Conservation (phyloP, 35 echinoderm and acorn worm species). For the Eucidaris tribuloides region DNA sequence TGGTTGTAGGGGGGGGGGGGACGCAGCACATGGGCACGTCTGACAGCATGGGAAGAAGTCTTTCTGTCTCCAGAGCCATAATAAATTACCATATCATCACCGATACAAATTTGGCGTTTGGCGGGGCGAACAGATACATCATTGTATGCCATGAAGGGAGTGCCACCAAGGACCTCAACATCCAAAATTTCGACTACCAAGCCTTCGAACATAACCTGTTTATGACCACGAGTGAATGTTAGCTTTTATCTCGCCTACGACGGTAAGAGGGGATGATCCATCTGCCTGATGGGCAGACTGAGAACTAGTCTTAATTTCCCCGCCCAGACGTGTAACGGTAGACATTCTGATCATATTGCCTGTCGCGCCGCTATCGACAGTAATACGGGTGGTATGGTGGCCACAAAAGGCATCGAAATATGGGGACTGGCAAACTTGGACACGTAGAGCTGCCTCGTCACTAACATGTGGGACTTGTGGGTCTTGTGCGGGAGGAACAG, state of each 20-base stretch:
- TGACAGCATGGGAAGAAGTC: slow-evolving; percentile 4
- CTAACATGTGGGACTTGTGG: background rate
- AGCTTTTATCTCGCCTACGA: slow-evolving; percentile 47
- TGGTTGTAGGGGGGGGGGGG: slow-evolving; percentile 5
- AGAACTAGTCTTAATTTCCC: background rate
- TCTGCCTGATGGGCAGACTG: slow-evolving; percentile 75
- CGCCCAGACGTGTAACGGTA: slow-evolving; percentile 29
- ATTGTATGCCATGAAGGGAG: slow-evolving; percentile 51
- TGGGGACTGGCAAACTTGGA: slow-evolving; percentile 43
- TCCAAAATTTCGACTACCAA: slow-evolving; percentile 49
- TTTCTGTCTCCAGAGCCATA: background rate
- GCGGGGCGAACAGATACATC: slow-evolving; percentile 36
- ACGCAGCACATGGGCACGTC: slow-evolving; percentile 48
- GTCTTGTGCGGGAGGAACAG: background rate
- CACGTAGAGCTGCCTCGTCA: too few relatives aligned
- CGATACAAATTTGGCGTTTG: slow-evolving; percentile 29
- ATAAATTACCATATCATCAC: background rate
- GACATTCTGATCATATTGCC: slow-evolving; percentile 51
- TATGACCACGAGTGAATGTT: slow-evolving; percentile 31
- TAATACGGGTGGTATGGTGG: background rate
- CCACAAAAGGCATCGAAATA: slow-evolving; percentile 18
- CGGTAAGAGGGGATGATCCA: slow-evolving; percentile 47
- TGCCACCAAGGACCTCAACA: slow-evolving; percentile 44
- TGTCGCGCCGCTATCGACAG: slow-evolving; percentile 65
- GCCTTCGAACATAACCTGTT: too few relatives aligned